Base-by-base conservation (phyloP, 2,113 vertebrate species). In the Nestor notabilis region DNA sequence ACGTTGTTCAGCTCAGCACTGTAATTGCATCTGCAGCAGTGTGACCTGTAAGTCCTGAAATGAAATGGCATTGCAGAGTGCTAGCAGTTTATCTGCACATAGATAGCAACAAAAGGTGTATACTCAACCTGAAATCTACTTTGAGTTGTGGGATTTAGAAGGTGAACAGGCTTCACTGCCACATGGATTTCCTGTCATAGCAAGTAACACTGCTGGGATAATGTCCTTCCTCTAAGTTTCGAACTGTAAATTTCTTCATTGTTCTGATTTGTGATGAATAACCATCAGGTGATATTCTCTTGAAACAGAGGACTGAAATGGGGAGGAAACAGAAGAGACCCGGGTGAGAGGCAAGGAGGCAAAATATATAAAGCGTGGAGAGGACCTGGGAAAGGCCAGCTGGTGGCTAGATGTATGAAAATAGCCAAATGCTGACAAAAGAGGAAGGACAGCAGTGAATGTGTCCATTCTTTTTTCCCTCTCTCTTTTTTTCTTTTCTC, bases 401-500 rank as follows among this genome's bases (percentile, higher is more conserved):
- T 33, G 17, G 20, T 55, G 35, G 9, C 29, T 78, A 39, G 8
- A 25, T 56, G 9, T 17, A 17, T 58, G 50, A 50, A 81, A 76
- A 70, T 1, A 80, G 7, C 19, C 63, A 24, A 75, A 41, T 19
- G 9, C 7, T 2, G 2, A 43, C 25, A 23, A 19, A 71, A 69
- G 49, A 63, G 25, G n/a, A 70, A 91, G 31, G 24, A 9, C 65
- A 29, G 33, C 25, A 68, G 43, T 69, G 55, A 35, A 66, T 3
- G 1, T 5, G 4, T 10, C 29, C 4, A 18, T 33, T 33, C 2
- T 37, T 17, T 41, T 17, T 16, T 23, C 2, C 10, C 7, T 27
- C 2, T 17, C 3, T 23, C 3, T 50, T 1, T 10, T 13, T 49
- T 28, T 24, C 1, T 10, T 39, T 24, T 29, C 1, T 2, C 10